phyloP scores from a whole-genome alignment of 2,888 invertebrate species.

The Andrena praecox region DNA sequence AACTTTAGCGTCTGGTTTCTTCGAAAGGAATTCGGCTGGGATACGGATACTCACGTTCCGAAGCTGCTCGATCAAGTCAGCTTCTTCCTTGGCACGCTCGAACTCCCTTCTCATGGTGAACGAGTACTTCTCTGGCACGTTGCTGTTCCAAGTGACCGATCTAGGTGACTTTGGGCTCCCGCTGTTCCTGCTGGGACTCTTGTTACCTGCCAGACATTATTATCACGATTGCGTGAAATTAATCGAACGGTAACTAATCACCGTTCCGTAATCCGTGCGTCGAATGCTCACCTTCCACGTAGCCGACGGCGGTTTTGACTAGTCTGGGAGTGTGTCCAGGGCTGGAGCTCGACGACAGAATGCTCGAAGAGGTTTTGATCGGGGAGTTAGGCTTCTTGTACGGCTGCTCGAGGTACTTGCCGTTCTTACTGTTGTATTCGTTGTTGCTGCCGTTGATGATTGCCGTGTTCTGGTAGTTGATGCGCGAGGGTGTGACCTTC shows the following conservation, averaged over 20 bases:
- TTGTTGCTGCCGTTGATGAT: constrained; percentile 81
- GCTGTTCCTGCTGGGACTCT: constrained; percentile 77
- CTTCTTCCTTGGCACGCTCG: constrained; percentile 95
- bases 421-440: constrained; percentile 80
- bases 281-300: constrained; percentile 86
- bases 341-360: constrained; percentile 87
- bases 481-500: constrained; percentile 92
- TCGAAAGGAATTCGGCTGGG: neutral
- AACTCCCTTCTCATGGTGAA: constrained; percentile 97
- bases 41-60: constrained; percentile 88
- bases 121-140: constrained; percentile 91
- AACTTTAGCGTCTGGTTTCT: neutral
- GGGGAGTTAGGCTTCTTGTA: constrained; percentile 90
- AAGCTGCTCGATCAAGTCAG: constrained; percentile 93
- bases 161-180: constrained; percentile 81
- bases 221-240: neutral
- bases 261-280: neutral
- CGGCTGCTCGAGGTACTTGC: constrained; percentile 82
- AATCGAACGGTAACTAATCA: neutral
- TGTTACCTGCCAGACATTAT: constrained; percentile 71
- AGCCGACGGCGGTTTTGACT: constrained; percentile 87
- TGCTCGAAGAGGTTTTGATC: constrained; percentile 87
- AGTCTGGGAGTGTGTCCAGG: constrained; percentile 85
- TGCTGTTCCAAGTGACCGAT: constrained; percentile 91
- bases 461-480: constrained; percentile 84